Base-by-base conservation (phyloP, 2,888 invertebrate species). In the Myathropa florea region DNA sequence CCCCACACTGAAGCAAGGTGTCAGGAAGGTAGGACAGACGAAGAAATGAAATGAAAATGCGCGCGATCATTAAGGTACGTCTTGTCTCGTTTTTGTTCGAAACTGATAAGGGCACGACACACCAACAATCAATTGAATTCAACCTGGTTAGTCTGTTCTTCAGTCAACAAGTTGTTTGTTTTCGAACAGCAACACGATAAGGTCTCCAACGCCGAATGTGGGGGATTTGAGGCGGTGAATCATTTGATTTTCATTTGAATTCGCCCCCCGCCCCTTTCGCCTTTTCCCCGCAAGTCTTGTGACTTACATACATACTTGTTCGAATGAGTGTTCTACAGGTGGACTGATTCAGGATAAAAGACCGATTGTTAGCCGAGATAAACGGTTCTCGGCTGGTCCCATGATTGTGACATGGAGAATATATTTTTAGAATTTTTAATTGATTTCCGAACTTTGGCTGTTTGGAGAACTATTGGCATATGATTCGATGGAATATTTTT, bases 151-250 rank as follows among this genome's bases (percentile, higher is more conserved):
- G 33, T n/a, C 21, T 46, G 14, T n/a, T 26, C n/a, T 71, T 60
- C 55, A 78, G 63, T 83, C 75, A 79, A 79, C 83, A 83, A 79
- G 79, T 83, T 83, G 79, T 75, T 83, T 79, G 73, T 70, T 65
- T 46, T 75, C 60, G 57, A 57, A 57, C 46, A 46, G 18, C 28
- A 26, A 64, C 64, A 68, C 60, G 83, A 79, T 83, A 83, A 83
- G 39, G 33, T 21, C n/a, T 24, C 7, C 57, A 57, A 57, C 57
- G 21, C 21, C 21, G 4, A n/a, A 76, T 36, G 65, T 59, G 36
- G 63, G 33, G 63, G 39, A 67, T 79, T 80, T 80, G 57, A 60
- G 26, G 0, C 39, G 36, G 70, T 75, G 83, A 83, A 65, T 83
- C 70, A 83, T 75, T 55, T 75, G 70, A 83, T 55, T 78, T 78